Evolutionary conservation across 2,888 invertebrate genomes (phyloP).

Genomic region (Phytoseiulus persimilis): DNA sequence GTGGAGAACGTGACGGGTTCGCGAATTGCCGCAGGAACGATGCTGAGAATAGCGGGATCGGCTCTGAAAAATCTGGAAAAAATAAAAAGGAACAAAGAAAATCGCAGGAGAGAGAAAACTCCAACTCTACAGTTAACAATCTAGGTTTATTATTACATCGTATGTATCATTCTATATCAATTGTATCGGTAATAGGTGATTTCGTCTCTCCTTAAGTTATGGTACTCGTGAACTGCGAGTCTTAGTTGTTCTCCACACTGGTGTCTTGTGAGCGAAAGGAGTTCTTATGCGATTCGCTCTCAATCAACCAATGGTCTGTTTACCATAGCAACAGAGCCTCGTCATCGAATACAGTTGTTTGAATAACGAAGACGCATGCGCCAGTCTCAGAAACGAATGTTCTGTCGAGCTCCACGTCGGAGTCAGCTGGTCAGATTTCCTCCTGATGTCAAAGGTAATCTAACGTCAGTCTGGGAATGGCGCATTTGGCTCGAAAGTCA

Average conservation of each 20-base stretch:
- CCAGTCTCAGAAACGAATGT: neutral
- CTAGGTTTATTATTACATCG: neutral
- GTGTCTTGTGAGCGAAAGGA: neutral
- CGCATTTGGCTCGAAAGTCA: too few species aligned
- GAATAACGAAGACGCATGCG: neutral
- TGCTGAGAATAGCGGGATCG: too few species aligned
- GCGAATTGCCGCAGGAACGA: too few species aligned
- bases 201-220: neutral
- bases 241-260: neutral
- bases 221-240: neutral
- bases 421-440: neutral
- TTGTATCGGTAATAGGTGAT: neutral
- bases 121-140: neutral
- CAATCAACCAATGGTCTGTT: neutral
- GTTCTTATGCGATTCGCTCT: neutral
- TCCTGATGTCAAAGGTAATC: neutral
- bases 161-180: neutral
- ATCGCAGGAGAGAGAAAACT: neutral
- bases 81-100: too few species aligned
- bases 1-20: too few species aligned
- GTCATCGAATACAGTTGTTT: neutral
- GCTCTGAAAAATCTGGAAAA: too few species aligned
- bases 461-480: too few species aligned
- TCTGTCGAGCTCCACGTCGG: neutral
- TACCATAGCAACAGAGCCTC: neutral